Conservation (phyloP, 2,113 vertebrate species). For the Ariopsis seemanni region DNA sequence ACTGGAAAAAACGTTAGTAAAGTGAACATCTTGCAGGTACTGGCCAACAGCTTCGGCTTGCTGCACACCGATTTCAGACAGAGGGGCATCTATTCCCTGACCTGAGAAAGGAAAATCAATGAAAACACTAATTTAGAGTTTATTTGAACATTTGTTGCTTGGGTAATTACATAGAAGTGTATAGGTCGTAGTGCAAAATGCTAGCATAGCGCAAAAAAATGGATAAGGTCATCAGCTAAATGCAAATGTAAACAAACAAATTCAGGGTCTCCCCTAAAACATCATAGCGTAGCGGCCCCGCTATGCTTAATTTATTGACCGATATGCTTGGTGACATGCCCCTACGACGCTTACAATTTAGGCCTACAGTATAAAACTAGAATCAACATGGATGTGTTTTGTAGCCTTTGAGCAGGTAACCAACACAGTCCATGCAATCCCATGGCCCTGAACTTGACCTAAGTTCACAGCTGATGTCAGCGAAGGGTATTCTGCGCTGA, state of each 20-base stretch:
- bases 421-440: too few species aligned
- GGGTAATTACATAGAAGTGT: background rate
- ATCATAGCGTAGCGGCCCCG: too few species aligned
- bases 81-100: constrained; percentile 82
- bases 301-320: too few species aligned
- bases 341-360: too few species aligned
- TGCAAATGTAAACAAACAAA: background rate
- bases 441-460: too few species aligned
- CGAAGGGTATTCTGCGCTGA: too few species aligned
- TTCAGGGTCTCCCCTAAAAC: too few species aligned
- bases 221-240: background rate
- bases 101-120: constrained; percentile 65
- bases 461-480: too few species aligned
- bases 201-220: background rate
- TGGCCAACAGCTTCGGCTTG: constrained; percentile 84
- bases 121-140: background rate
- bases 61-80: constrained; percentile 83
- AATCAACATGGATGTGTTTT: too few species aligned
- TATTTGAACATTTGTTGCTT: background rate
- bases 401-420: too few species aligned
- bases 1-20: constrained; percentile 86
- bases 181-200: background rate
- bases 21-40: constrained; percentile 81
- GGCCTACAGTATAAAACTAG: too few species aligned
- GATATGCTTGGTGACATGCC: too few species aligned